Percentiles rank a stretch among this genome's conserved stretches.
These are phyloP conservation scores for Pseudochaenichthys georgianus DNA, from an alignment of 2,797 vertebrate genomes.

Conservation along the genomic window DNA sequence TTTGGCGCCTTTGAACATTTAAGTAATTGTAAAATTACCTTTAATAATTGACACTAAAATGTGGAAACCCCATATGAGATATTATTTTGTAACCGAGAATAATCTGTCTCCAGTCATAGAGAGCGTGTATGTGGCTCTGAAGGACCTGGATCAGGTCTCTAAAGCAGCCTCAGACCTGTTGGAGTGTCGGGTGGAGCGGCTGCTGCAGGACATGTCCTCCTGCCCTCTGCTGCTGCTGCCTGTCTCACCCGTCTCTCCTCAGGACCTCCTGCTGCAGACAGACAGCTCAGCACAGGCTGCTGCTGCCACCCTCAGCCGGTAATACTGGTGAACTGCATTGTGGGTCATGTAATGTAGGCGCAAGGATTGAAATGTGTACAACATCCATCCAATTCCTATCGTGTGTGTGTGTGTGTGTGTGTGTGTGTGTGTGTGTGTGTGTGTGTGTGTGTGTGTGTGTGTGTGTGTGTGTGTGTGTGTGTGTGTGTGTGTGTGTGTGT, in stretches of 20 bases:
- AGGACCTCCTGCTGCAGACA: slow-evolving; percentile 80
- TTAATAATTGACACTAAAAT: too few relatives aligned
- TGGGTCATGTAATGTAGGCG: too few relatives aligned
- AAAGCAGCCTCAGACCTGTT: slow-evolving; percentile 80
- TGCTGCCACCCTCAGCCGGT: slow-evolving; percentile 78
- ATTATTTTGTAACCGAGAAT: neutral
- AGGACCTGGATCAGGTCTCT: slow-evolving; percentile 77
- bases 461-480: too few relatives aligned
- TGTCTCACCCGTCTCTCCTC: slow-evolving; percentile 74
- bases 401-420: too few relatives aligned
- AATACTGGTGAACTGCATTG: neutral
- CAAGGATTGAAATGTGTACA: too few relatives aligned
- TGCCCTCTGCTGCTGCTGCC: slow-evolving; percentile 83
- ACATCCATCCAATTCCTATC: too few relatives aligned
- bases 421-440: too few relatives aligned
- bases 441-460: too few relatives aligned
- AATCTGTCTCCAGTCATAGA: slow-evolving; percentile 76
- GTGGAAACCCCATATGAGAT: too few relatives aligned
- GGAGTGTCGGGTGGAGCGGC: slow-evolving; percentile 86
- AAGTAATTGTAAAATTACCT: too few relatives aligned
- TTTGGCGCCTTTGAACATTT: too few relatives aligned
- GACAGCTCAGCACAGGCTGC: slow-evolving; percentile 69
- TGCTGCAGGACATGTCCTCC: slow-evolving; percentile 79
- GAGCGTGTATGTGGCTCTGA: slow-evolving; percentile 74
- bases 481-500: too few relatives aligned